Evolutionary conservation across 2,113 vertebrate species (phyloP), one percentile per base, ranked within the genome.

Genomic region (Entosphenus tridentatus): DNA sequence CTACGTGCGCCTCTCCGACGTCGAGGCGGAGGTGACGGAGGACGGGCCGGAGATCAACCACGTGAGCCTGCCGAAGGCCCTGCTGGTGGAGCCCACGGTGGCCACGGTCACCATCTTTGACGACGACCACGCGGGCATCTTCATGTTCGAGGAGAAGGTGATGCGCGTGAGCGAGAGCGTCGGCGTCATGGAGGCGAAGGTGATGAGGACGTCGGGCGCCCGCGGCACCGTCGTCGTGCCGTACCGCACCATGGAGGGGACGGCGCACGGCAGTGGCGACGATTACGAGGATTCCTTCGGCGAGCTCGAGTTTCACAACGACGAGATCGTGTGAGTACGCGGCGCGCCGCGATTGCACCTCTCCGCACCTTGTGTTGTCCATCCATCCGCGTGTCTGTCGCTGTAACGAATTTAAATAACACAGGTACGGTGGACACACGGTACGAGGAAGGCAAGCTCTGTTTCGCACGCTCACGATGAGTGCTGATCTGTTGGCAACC

Each of bases 1-100:
- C 76, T 78, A 87, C 69, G 88, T 96, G 68, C 88, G 95, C 70
- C 86, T 98, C 57, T 92, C 83, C 75, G 87, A 90, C 0, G 78
- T 92, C 68, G 82, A 78, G 1, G 83, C 87, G 10, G 69, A 80
- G 62, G 21, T 21, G 21, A 9, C 62, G 21, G 10, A 65, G n/a
- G 62, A 65, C 21, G 62, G 21, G 10, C 21, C 21, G n/a, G 62
- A 65, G 8, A 16, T 65, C 9, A 65, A 65, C 10, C 62, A 65
- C 21, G 62, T 65, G 62, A 21, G 11, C 0, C 75, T 77, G 14
- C 82, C 83, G 0, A 84, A 83, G 69, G 80, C 83, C 1, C 80
- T 80, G 2, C 77, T 86, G 16, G 82, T 82, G 3, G 71, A 62
- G 2, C 39, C 39, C n/a, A 17, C 8, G 11, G 77, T 77, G 57